Evolutionary conservation across 2,113 vertebrate genomes (phyloP), one percentile per base, ranked within the genome.

Genomic region (Cynopterus brachyotis): DNA sequence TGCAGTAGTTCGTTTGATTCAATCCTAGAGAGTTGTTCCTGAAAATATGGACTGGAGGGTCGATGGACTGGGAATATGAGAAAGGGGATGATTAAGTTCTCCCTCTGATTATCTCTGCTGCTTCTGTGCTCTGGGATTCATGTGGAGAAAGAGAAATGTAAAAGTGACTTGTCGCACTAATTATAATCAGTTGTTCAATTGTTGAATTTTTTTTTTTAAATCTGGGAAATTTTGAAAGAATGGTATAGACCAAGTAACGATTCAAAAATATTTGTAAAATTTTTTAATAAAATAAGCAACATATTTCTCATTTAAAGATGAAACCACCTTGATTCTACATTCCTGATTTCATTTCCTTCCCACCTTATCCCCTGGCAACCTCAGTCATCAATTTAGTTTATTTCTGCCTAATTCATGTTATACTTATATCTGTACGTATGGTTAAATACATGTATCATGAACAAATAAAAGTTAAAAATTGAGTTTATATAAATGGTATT

Each of bases 391-490:
- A 66, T 55, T 67, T 47, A 66, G 37, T 40, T 93, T 45, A 35
- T 78, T 86, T 53, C 55, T 15, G n/a, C 55, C 67, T 57, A 60
- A 80, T 55, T 30, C 32, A 16, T 62, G 93, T 59, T n/a, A 13
- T 45, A 73, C 20, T 69, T 75, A 16, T 62, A 7, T 59, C 50
- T 28, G 0, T 30, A 16, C 32, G 2, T 50, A 42, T 13, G 40
- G 53, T 75, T 87, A 85, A 93, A 24, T 55, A n/a, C 24, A 0
- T 10, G 17, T 53, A 60, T 72, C 30, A 24, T 53, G 55, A 93
- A 76, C 75, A 89, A 67, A 85, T 55, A 88, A 79, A 96, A 96
- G 32, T 67, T 62, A 90, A 81, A 94, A 59, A 57, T 50, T 22
- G 47, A 59, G n/a, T 64, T 50, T 83, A 20, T 35, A 28, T 53